phyloP scores from a whole-genome alignment of 1,140 invertebrate species.

The Trypoxylus dichotomus region DNA sequence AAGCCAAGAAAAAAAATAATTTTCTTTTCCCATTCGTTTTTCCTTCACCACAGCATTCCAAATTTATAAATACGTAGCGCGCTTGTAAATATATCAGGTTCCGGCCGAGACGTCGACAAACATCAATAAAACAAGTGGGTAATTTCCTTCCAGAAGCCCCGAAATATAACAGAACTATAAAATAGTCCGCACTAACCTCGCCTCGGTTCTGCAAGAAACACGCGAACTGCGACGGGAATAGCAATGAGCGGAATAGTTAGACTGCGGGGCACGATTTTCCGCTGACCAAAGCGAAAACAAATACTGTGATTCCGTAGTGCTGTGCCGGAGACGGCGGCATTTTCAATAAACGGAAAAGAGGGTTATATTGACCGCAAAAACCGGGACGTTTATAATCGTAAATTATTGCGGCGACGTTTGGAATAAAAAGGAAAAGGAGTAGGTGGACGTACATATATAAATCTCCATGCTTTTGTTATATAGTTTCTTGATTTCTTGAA shows the following conservation, averaged over 20 bases:
- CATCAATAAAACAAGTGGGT: not conserved
- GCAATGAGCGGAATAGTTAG: not conserved
- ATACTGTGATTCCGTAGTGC: not conserved
- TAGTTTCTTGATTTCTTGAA: no score
- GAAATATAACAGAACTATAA: constrained; percentile 1
- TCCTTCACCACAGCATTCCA: no score
- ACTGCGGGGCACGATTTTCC: not conserved
- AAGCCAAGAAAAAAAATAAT: no score
- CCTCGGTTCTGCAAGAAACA: not conserved
- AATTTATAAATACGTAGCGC: not conserved
- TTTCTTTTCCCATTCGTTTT: no score
- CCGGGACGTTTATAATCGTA: not conserved
- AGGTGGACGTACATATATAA: no score
- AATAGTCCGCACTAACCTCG: not conserved
- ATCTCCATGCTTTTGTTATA: no score
- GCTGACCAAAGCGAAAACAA: not conserved
- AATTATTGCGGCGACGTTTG: not conserved
- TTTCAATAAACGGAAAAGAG: not conserved
- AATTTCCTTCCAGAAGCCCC: not conserved
- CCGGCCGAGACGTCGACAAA: not conserved
- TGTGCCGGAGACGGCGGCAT: not conserved
- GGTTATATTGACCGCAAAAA: not conserved
- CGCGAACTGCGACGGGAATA: not conserved
- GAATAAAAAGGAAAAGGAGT: no score
- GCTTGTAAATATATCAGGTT: not conserved